Base-by-base conservation (phyloP, 1,140 invertebrate genomes). In the Papilio glaucus region DNA sequence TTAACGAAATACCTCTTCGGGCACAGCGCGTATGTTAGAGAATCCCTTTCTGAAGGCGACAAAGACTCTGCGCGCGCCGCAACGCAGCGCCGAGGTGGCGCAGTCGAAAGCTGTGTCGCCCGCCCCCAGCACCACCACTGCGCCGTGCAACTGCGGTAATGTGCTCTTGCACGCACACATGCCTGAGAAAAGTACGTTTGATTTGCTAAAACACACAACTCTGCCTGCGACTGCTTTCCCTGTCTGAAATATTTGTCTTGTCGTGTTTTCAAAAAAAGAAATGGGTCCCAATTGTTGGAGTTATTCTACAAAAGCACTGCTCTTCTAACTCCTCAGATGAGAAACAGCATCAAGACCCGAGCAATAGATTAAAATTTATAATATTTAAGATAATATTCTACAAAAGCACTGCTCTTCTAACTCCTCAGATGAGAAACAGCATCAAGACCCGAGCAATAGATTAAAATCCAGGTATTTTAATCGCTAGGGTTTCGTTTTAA, bases 91-190 rank as follows among this genome's bases (percentile, higher is more conserved):
- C 0, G 98, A 99, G 0, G 99, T 99, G 0, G 99, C 99, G 92
- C 99, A 99, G 94, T 99, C 99, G 91, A 99, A 99, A 0, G 99
- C 99, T 0, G 99, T 99, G 88, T 99, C 99, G 0, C 99, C 99
- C 13, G 98, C 98, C 0, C 99, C 99, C 2, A 99, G 89, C 0
- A 99, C 98, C 73, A 99, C 95, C 0, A 99, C 98, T 76, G 95
- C 98, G 4, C 98, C 98, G 78, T 94, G 87, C 5, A 99, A 87
- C 71, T 94, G 84, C 1, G 98, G 98, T 53, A 99, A 89, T 0
- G 85, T 53, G 1, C 93, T 77, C 78, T 96, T 97, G 84, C 98
- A 98, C 13, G 93, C 93, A 87, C 98, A 99, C 94, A 98, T 95
- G 24, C 97, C 96, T 96, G 72, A 7, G 74, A 81, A n/a, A n/a